Evolutionary conservation across 2,797 vertebrate genomes (phyloP), one percentile per base, ranked within the genome.

Genomic region (Carduelis carduelis): DNA sequence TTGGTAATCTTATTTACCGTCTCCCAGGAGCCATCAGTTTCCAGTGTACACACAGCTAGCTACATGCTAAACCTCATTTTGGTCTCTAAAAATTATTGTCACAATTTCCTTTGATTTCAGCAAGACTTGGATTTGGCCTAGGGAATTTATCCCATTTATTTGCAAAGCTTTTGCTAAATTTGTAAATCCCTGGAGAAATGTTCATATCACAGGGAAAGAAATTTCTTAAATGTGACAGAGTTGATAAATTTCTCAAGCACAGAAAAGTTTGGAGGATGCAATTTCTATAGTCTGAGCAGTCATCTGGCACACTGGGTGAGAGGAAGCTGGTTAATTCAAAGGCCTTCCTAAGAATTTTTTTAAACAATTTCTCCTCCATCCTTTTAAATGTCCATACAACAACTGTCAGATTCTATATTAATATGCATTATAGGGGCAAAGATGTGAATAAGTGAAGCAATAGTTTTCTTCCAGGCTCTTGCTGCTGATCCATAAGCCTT

Each of bases 81-180:
- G 63, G 76, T 53, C 37, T 82, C 66, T 71, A 35, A 85, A 95
- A 86, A 63, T 55, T 43, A 43, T 63, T 66, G 66, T 75, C 81
- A 93, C 79, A 37, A 68, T 72, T 87, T 68, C 55, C 66, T 87
- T 92, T 71, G 63, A 88, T 84, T 94, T 94, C 55, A 90, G 80
- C 66, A 83, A 52, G 71, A 74, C 30, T 75, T 94, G 66, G 79
- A 83, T 92, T 93, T 90, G 92, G 69, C 70, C 87, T 78, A 50
- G 78, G 89, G 86, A 96, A 93, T 92, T 94, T 86, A 95, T 94
- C 21, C 60, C 85, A 92, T 95, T 89, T 94, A 91, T 92, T 96
- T 94, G 83, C 83, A 88, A 95, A 82, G 83, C 76, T 94, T 88
- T 72, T 76, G 70, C 80, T 93, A 95, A 70, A 30, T 88, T 91